These are phyloP conservation scores for Melipona beecheii DNA, from an alignment of 2,888 invertebrate genomes.

Conservation along the genomic window DNA sequence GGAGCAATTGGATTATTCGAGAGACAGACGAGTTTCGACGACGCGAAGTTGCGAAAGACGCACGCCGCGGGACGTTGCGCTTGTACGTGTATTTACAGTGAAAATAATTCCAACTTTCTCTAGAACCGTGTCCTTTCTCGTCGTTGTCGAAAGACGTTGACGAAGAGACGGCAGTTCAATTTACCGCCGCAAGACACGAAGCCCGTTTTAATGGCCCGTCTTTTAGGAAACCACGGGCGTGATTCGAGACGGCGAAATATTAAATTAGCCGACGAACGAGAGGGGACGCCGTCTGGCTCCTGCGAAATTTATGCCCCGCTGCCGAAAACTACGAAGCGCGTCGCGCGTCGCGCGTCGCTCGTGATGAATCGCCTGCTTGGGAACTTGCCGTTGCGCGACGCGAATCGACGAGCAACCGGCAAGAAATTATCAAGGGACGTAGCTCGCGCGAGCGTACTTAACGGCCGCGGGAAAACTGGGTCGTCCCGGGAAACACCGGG, in stretches of 20 bases:
- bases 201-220: constrained; percentile 43
- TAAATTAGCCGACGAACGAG: constrained; percentile 64
- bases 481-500: background rate
- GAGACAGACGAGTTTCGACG: background rate
- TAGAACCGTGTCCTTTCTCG: background rate
- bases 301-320: constrained; percentile 66
- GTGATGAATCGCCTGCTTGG: constrained; percentile 65
- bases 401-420: constrained; percentile 24
- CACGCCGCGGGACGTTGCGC: no score
- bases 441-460: background rate
- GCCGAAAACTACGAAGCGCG: constrained; percentile 53
- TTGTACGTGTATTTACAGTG: background rate
- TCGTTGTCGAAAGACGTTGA: constrained; percentile 24
- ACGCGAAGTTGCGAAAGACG: no score
- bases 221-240: constrained; percentile 29
- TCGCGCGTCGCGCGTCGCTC: constrained; percentile 58
- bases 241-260: constrained; percentile 63
- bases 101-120: background rate
- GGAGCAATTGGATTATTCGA: background rate
- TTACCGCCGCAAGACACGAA: background rate
- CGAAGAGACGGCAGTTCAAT: background rate
- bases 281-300: constrained; percentile 26
- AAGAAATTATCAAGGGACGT: constrained; percentile 34
- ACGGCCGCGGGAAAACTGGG: background rate
- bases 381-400: constrained; percentile 25